Base-by-base conservation (phyloP, 1,140 invertebrate genomes). In the Scaptodrosophila lebanonensis region DNA sequence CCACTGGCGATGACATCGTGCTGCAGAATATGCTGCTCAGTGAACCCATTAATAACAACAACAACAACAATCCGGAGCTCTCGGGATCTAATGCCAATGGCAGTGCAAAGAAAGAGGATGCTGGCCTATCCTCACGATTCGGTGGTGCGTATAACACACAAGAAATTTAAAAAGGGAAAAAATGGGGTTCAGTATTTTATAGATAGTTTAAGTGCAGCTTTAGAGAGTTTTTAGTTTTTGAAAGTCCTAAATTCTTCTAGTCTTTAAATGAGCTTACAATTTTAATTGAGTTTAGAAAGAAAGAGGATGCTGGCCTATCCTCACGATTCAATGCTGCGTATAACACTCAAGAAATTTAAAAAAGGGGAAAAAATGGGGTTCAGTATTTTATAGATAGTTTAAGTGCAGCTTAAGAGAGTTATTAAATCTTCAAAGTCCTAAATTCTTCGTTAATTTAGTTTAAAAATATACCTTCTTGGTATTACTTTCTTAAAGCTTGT, bases 271-370 rank as follows among this genome's bases (percentile, higher is more conserved):
- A n/a, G 22, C 58, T 22, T 38, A 47, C n/a, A 29, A 27, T 44
- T 29, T 3, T 38, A 8, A 15, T 13, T n/a, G 32, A 3, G 32
- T n/a, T 4, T 33, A 25, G 8, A 3, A 77, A 66, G 38, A 67
- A 54, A 17, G 44, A 75, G 18, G 62, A 72, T 15, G 48, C 32
- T 0, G 62, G 59, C 0, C 20, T 83, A 16, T 69, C 76, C 11
- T 60, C 59, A 7, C 59, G 75, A 48, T 79, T 84, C 56, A 77
- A 75, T 29, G 67, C 69, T 79, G 22, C 53, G 50, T 11, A 17
- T 5, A 20, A 6, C 8, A 38, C 1, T 16, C n/a, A 32, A 2
- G 2, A 22, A 13, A 17, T 12, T n/a, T 3, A 3, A n/a, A n/a
- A n/a, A n/a, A 25, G 8, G n/a, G n/a, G n/a, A n/a, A n/a, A n/a